phyloP scores from a whole-genome alignment of 2,797 vertebrate species.

The Natrix natrix region DNA sequence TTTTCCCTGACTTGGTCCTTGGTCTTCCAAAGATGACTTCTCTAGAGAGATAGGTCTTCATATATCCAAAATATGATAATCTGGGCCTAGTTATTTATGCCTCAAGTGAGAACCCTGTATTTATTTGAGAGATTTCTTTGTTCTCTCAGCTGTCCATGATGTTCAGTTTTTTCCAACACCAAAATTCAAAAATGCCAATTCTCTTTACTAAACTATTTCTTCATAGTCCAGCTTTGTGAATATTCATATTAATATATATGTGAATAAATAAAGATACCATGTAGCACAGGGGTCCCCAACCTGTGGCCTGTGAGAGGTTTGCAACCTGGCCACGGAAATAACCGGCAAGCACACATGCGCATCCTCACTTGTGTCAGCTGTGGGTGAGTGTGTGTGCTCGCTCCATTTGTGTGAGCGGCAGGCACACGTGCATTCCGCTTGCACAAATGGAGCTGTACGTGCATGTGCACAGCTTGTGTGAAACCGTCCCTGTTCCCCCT shows the following conservation, averaged over 20 bases:
- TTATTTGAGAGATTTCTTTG: neutral
- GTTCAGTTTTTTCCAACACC: neutral
- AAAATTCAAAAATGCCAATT: neutral
- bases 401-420: no score
- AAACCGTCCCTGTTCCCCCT: no score
- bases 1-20: neutral
- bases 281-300: neutral
- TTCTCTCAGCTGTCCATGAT: neutral
- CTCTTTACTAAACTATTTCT: neutral
- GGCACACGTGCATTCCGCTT: no score
- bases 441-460: no score
- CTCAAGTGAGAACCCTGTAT: neutral
- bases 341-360: no score
- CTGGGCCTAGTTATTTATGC: neutral
- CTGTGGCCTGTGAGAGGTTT: no score
- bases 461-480: no score
- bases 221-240: neutral
- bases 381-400: no score
- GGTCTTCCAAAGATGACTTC: neutral
- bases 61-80: neutral
- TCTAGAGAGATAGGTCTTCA: neutral
- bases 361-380: no score
- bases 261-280: neutral
- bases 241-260: neutral
- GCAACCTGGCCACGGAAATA: no score